Evolutionary conservation across 2,797 vertebrate genomes (phyloP).

Genomic region (Tokudaia tokunoshimensis): DNA sequence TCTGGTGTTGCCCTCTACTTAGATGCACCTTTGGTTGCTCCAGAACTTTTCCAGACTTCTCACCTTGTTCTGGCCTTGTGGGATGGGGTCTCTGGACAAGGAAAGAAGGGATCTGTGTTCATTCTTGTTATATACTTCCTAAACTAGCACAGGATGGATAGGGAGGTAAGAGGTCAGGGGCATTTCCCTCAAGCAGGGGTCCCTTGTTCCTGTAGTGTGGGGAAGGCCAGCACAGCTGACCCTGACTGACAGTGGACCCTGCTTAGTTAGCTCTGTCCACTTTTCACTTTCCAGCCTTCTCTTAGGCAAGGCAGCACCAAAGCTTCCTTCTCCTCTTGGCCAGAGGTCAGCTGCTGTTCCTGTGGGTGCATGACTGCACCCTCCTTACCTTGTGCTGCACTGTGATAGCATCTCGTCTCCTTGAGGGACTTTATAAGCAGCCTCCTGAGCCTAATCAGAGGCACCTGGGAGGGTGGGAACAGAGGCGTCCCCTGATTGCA

Average conservation of each 20-base stretch:
- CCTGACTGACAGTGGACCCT: background rate
- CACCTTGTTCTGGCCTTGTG: background rate
- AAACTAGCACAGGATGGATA: background rate
- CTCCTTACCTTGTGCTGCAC: background rate
- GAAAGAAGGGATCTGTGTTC: background rate
- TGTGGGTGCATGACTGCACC: background rate
- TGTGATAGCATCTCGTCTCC: background rate
- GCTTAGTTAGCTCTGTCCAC: background rate
- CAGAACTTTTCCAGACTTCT: background rate
- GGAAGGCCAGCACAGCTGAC: background rate
- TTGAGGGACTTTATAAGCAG: background rate
- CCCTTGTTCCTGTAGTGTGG: background rate
- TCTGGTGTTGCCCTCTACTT: background rate
- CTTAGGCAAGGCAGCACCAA: background rate
- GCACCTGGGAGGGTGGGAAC: background rate
- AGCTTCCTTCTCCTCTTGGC: background rate
- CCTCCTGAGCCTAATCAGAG: background rate
- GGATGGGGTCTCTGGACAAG: background rate
- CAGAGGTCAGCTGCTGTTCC: background rate
- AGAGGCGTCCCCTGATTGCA: background rate
- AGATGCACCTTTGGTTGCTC: background rate
- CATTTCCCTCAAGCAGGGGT: background rate
- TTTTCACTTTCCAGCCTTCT: background rate
- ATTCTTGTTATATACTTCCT: slow-evolving; percentile 11
- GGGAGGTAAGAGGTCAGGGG: slow-evolving; percentile 16